Conservation (phyloP, 2,888 invertebrate genomes). For the Ellobium chinense region DNA sequence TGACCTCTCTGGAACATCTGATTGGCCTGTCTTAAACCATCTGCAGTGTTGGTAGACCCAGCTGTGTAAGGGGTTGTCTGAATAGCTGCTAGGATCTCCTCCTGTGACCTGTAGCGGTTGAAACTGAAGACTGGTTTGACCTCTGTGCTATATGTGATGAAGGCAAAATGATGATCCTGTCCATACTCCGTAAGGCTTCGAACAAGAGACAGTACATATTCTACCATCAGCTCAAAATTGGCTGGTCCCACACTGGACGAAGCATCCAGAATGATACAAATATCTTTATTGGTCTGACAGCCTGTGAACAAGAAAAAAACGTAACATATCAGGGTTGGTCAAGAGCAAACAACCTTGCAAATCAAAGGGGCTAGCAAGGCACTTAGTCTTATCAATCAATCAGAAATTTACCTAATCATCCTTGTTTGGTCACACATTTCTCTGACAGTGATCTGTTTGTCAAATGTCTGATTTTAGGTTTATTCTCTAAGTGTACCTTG, state of each 20-base stretch:
- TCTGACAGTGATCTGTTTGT: too few relatives aligned
- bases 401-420: too few relatives aligned
- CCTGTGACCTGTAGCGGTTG: conserved; percentile 56
- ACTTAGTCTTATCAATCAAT: too few relatives aligned
- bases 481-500: too few relatives aligned
- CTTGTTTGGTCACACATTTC: too few relatives aligned
- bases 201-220: conserved; percentile 57
- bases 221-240: conserved; percentile 62
- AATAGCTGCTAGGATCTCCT: conserved; percentile 56
- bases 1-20: conserved; percentile 52
- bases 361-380: too few relatives aligned
- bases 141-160: conserved; percentile 66
- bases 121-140: conserved; percentile 68
- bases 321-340: too few relatives aligned
- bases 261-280: conserved; percentile 70
- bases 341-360: too few relatives aligned
- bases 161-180: conserved; percentile 63
- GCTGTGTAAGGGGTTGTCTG: conserved; percentile 61
- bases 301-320: too few relatives aligned
- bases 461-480: too few relatives aligned
- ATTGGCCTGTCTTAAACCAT: conserved; percentile 60
- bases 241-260: conserved; percentile 64
- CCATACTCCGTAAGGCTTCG: conserved; percentile 58
- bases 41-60: conserved; percentile 72
- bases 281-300: conserved; percentile 64